Conservation (phyloP, 2,888 invertebrate species). For the Temnothorax rugatulus region DNA sequence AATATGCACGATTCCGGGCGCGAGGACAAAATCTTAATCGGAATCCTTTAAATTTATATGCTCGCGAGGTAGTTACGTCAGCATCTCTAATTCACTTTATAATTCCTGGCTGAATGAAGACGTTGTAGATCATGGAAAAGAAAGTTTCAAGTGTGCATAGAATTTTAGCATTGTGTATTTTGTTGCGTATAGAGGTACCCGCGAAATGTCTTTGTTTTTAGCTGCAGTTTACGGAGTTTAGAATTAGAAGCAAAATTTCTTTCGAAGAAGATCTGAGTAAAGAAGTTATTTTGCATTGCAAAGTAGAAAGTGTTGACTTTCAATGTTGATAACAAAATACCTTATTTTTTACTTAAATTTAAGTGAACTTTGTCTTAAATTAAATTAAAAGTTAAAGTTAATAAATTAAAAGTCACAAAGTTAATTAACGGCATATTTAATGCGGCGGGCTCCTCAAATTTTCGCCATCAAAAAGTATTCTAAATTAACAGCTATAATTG, state of each 20-base stretch:
- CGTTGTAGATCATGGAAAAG: neutral
- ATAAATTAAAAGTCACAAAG: neutral
- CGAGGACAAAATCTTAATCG: constrained; percentile 45
- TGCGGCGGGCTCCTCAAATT: neutral
- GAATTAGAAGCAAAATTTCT: neutral
- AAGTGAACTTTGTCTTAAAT: constrained; percentile 9
- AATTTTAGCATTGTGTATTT: neutral
- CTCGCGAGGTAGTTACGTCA: neutral
- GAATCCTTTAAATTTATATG: constrained; percentile 44
- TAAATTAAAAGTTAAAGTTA: constrained; percentile 9
- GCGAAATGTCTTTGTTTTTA: neutral
- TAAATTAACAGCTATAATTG: neutral
- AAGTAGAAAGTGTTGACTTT: constrained; percentile 7
- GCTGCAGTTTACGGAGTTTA: neutral
- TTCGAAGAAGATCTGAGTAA: neutral
- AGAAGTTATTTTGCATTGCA: constrained; percentile 36
- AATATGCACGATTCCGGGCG: constrained; percentile 44
- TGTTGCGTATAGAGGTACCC: neutral
- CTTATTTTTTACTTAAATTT: constrained; percentile 9
- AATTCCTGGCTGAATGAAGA: constrained; percentile 14
- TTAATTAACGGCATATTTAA: constrained; percentile 21
- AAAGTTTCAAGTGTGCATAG: constrained; percentile 6
- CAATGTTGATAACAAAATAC: neutral
- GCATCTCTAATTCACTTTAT: constrained; percentile 10
- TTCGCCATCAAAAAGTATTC: neutral